These are phyloP conservation scores for Patiria pectinifera DNA, from an alignment of 53 echinoderm and acorn worm species.

Conservation along the genomic window DNA sequence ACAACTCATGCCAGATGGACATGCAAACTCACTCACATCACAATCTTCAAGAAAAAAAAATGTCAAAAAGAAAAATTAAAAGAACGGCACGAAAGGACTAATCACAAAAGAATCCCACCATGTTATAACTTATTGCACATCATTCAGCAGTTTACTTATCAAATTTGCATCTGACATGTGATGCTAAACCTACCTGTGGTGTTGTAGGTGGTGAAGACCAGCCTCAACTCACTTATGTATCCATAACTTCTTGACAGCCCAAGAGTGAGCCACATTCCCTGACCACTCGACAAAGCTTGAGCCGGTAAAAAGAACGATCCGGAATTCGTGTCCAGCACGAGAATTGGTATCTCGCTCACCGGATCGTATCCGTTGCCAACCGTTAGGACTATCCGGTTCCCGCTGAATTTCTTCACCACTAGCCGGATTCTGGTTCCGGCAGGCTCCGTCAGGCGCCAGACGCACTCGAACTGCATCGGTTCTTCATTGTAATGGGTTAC, in stretches of 20 bases:
- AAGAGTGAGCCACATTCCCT: background rate
- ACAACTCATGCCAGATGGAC: slow-evolving; percentile 10
- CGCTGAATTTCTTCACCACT: background rate
- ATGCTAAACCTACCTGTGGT: background rate
- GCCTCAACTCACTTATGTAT: background rate
- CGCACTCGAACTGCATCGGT: background rate
- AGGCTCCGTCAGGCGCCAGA: background rate
- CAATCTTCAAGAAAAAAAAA: background rate
- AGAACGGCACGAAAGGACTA: too few species aligned
- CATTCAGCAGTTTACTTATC: too few species aligned
- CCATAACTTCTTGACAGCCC: background rate
- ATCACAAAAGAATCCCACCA: too few species aligned
- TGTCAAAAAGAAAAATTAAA: too few species aligned
- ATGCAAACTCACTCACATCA: background rate
- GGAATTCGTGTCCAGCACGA: background rate
- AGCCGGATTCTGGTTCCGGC: background rate
- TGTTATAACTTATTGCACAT: too few species aligned
- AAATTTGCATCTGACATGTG: too few species aligned
- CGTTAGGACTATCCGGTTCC: background rate
- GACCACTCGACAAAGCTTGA: background rate
- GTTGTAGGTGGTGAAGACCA: background rate
- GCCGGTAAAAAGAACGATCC: background rate
- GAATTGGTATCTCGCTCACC: background rate
- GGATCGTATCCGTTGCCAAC: background rate
- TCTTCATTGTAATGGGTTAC: background rate